A percentile compares a stretch with the other conserved stretches of the same genome.
These are phyloP conservation scores for Zoanthus gigantus DNA, from an alignment of 92 coral and sea anemone species.

Conservation along the genomic window DNA sequence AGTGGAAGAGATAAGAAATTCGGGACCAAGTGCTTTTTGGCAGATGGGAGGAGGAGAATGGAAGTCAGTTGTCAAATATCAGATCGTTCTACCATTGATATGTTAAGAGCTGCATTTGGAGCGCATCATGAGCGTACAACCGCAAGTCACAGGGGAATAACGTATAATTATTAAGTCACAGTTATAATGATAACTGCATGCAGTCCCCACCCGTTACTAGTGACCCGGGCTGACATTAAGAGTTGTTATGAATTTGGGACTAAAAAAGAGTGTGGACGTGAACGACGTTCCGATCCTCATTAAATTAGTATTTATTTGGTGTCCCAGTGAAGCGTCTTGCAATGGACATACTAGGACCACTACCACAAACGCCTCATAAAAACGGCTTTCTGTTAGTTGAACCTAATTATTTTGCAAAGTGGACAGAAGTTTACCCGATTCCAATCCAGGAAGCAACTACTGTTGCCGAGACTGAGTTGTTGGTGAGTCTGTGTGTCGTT, in stretches of 20 bases:
- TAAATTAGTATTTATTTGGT: constrained; percentile 50
- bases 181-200: constrained; percentile 26
- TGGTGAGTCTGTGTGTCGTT: too few relatives aligned
- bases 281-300: constrained; percentile 28
- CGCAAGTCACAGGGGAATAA: constrained; percentile 60
- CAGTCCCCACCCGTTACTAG: constrained; percentile 59
- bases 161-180: too few relatives aligned
- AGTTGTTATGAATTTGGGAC: constrained; percentile 39
- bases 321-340: neutral
- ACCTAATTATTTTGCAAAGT: too few relatives aligned
- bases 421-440: too few relatives aligned
- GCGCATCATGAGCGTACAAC: constrained; percentile 67
- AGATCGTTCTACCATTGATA: constrained; percentile 57
- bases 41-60: constrained; percentile 40
- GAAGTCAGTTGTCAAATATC: constrained; percentile 20
- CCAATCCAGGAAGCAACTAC: too few relatives aligned
- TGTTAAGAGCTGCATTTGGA: constrained; percentile 48
- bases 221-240: constrained; percentile 47
- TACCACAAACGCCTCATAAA: too few relatives aligned
- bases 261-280: constrained; percentile 20
- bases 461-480: too few relatives aligned
- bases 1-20: constrained; percentile 48
- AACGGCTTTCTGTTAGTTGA: too few relatives aligned
- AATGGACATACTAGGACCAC: too few relatives aligned
- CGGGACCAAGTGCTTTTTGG: constrained; percentile 46